Percentiles rank a stretch among this genome's conserved stretches.
These are phyloP conservation scores for Ditylenchus weischeri DNA, from an alignment of 2,888 invertebrate species.

Conservation along the genomic window DNA sequence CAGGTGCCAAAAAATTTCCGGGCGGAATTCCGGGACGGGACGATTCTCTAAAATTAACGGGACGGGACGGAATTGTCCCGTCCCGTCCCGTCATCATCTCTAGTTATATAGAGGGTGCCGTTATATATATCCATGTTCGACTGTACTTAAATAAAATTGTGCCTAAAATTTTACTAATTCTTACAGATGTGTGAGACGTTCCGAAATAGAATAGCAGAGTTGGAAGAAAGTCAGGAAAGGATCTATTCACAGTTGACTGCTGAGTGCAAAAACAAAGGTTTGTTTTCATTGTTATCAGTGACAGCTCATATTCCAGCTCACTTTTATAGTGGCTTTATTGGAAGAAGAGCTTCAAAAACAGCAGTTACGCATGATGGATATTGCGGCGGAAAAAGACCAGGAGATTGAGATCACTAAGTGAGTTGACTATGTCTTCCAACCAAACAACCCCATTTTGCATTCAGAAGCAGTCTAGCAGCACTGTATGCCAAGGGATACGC, in stretches of 20 bases:
- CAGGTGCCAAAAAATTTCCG: too few species aligned
- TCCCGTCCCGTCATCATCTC: too few species aligned
- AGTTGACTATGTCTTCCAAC: neutral
- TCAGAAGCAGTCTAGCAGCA: constrained; percentile 29
- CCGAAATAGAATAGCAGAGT: constrained; percentile 41
- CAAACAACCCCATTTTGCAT: neutral
- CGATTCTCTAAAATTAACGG: too few species aligned
- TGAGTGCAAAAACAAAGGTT: constrained; percentile 39
- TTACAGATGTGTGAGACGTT: constrained; percentile 39
- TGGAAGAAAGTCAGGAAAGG: constrained; percentile 42
- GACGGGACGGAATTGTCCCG: too few species aligned
- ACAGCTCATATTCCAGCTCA: too few species aligned
- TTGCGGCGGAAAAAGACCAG: constrained; percentile 47
- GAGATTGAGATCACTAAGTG: constrained; percentile 48
- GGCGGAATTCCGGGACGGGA: too few species aligned
- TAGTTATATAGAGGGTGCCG: too few species aligned
- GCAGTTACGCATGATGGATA: constrained; percentile 72
- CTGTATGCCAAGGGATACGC: constrained; percentile 23
- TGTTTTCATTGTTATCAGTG: too few species aligned
- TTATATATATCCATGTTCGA: too few species aligned
- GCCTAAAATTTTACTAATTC: neutral
- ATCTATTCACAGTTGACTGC: constrained; percentile 33
- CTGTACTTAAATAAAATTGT: neutral
- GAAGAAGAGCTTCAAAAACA: constrained; percentile 69
- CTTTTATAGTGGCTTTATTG: constrained; percentile 41